phyloP scores from a whole-genome alignment of 2,797 vertebrate genomes.

The Microctenopoma steveboyesi region DNA sequence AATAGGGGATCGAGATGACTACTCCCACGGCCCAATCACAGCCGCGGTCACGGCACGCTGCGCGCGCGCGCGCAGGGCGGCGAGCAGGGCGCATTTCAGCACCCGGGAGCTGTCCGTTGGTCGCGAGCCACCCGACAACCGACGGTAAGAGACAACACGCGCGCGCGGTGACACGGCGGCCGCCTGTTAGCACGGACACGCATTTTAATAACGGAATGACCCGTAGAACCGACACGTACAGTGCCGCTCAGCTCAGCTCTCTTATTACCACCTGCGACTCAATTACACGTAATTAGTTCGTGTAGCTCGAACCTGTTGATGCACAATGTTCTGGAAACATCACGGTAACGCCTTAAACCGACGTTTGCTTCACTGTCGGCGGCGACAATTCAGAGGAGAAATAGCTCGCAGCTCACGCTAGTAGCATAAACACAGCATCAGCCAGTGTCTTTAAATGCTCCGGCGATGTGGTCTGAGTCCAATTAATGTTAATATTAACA shows the following conservation, averaged over 20 bases:
- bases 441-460: conserved; percentile 1
- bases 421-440: neutral
- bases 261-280: conserved; percentile 29
- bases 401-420: neutral
- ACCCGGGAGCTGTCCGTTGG: conserved; percentile 70
- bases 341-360: neutral
- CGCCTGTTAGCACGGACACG: neutral
- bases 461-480: too few species aligned
- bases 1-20: conserved; percentile 27
- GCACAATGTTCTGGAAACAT: neutral
- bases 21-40: conserved; percentile 41
- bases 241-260: neutral
- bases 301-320: conserved; percentile 64
- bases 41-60: neutral
- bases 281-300: conserved; percentile 24
- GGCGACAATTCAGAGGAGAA: neutral
- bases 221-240: neutral
- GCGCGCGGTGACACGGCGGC: neutral
- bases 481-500: neutral
- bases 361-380: too few species aligned
- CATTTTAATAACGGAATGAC: too few species aligned
- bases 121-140: conserved; percentile 29
- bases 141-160: conserved; percentile 58
- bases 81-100: conserved; percentile 60
- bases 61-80: conserved; percentile 12